Evolutionary conservation across 2,797 vertebrate species (phyloP).

Genomic region (Holocentrus rufus): DNA sequence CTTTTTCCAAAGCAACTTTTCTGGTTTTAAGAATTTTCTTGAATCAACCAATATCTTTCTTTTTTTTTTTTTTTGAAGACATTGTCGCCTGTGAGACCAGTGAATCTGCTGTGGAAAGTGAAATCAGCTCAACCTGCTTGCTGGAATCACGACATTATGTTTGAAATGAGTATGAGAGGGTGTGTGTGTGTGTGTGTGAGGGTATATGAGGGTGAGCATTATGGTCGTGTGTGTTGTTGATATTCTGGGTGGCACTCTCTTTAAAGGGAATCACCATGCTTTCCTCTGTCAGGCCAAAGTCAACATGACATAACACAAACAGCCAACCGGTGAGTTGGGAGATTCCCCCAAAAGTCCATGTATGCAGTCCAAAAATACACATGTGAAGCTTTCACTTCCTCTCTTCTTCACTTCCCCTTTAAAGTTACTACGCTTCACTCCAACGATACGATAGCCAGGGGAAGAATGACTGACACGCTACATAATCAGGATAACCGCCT

Average conservation of each 20-base stretch:
- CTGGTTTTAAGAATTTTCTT: no score
- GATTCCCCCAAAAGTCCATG: slow-evolving; percentile 64
- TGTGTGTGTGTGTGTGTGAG: no score
- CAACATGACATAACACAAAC: slow-evolving; percentile 32
- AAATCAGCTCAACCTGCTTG: no score
- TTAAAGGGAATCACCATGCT: slow-evolving; percentile 52
- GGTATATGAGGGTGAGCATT: no score
- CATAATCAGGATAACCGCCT: not conserved
- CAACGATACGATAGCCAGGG: not conserved
- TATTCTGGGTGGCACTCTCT: slow-evolving; percentile 40
- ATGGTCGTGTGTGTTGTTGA: not conserved
- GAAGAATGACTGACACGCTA: not conserved
- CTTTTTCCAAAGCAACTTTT: no score
- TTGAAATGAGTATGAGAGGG: no score
- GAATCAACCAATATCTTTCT: no score
- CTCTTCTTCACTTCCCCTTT: slow-evolving; percentile 46
- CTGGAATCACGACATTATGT: no score
- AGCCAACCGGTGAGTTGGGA: slow-evolving; percentile 34
- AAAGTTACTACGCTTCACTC: not conserved
- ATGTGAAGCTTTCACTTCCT: slow-evolving; percentile 52
- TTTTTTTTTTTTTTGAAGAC: no score
- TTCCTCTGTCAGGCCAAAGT: slow-evolving; percentile 15
- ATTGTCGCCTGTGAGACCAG: no score
- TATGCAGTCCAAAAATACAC: slow-evolving; percentile 37
- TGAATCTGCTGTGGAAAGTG: no score